Conservation (phyloP, 2,797 vertebrate species). For the Ateles fusciceps region DNA sequence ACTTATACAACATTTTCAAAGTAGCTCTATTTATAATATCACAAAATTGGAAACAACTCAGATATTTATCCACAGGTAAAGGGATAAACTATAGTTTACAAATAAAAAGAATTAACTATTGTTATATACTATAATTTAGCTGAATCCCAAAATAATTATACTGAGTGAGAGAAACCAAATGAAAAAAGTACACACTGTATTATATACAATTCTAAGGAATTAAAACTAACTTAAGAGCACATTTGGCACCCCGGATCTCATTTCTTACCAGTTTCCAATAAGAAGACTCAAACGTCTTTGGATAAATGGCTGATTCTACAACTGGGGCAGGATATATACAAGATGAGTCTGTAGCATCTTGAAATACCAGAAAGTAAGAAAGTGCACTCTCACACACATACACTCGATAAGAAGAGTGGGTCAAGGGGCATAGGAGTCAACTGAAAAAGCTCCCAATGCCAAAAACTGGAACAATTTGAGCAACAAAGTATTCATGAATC, state of each 20-base stretch:
- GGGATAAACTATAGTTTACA: not conserved
- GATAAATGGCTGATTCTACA: not conserved
- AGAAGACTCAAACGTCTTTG: not conserved
- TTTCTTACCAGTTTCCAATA: not conserved
- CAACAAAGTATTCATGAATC: not conserved
- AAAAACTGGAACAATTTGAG: not conserved
- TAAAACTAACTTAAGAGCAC: not conserved
- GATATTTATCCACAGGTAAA: not conserved
- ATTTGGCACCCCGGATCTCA: not conserved
- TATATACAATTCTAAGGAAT: slow-evolving; percentile 9
- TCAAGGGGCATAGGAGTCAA: not conserved
- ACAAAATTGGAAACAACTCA: not conserved
- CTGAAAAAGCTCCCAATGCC: not conserved
- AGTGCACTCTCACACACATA: not conserved
- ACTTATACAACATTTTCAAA: not conserved
- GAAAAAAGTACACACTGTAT: not conserved
- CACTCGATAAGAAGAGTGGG: not conserved
- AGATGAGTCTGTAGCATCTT: not conserved
- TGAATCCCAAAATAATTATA: not conserved
- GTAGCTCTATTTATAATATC: not conserved
- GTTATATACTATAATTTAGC: not conserved
- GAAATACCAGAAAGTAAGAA: not conserved
- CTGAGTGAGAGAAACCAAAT: not conserved
- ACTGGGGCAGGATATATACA: not conserved
- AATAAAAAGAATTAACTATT: not conserved